These are phyloP conservation scores for Melipona beecheii DNA, from an alignment of 2,888 invertebrate genomes.

Conservation along the genomic window DNA sequence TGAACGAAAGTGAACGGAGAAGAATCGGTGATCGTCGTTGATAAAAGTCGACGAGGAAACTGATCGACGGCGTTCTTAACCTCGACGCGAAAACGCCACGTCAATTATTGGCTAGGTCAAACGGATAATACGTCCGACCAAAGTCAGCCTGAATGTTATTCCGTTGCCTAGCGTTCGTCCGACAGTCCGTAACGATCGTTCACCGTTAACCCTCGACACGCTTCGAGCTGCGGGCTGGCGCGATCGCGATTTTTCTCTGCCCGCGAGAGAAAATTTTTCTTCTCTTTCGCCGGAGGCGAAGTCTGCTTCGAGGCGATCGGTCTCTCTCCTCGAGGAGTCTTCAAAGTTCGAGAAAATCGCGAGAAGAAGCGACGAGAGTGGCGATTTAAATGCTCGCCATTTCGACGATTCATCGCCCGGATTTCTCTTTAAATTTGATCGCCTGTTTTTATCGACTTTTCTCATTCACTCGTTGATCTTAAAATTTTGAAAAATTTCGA, in stretches of 20 bases:
- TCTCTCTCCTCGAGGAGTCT: not conserved
- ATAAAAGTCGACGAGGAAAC: constrained; percentile 45
- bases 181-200: constrained; percentile 36
- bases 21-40: constrained; percentile 5
- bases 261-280: not conserved
- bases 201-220: constrained; percentile 40
- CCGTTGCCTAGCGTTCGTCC: constrained; percentile 35
- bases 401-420: too few relatives aligned
- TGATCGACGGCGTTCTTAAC: constrained; percentile 39
- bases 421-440: too few relatives aligned
- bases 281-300: not conserved
- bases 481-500: too few relatives aligned
- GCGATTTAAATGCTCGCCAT: too few relatives aligned
- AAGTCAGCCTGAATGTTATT: constrained; percentile 34
- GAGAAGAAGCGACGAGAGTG: too few relatives aligned
- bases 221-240: constrained; percentile 28
- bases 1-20: not conserved
- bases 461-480: too few relatives aligned
- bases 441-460: too few relatives aligned
- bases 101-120: constrained; percentile 42
- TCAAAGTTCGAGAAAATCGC: not conserved
- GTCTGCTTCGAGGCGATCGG: not conserved
- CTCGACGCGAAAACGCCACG: constrained; percentile 48
- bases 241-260: constrained; percentile 19
- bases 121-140: constrained; percentile 42